Conservation (phyloP, 2,113 vertebrate genomes). For the Gasterosteus nipponicus region DNA sequence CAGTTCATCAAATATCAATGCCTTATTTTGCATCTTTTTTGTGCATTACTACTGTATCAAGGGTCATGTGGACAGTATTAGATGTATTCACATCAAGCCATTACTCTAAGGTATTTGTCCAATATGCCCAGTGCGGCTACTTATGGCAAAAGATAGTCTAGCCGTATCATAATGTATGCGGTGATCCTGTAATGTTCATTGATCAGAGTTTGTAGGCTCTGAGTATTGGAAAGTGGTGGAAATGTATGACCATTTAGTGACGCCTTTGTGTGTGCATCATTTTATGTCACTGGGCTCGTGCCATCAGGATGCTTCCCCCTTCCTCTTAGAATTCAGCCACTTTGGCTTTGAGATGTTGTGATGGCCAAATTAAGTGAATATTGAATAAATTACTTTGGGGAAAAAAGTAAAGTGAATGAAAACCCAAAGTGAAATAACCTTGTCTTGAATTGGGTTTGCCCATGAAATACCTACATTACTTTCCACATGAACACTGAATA, state of each 20-base stretch:
- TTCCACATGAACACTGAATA: not conserved
- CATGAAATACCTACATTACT: not conserved
- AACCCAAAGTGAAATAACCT: slow-evolving; percentile 28
- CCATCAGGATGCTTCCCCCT: slow-evolving; percentile 1
- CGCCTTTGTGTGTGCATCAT: slow-evolving; percentile 22
- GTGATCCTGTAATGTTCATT: slow-evolving; percentile 15
- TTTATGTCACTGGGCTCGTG: slow-evolving; percentile 2
- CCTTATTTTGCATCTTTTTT: slow-evolving; percentile 17
- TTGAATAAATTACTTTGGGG: slow-evolving; percentile 8
- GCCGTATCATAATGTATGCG: slow-evolving; percentile 1
- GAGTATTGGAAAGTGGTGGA: slow-evolving; percentile 17
- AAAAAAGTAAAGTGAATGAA: slow-evolving; percentile 4
- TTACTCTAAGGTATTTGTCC: slow-evolving; percentile 10
- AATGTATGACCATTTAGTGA: slow-evolving; percentile 49
- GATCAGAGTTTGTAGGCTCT: slow-evolving; percentile 14
- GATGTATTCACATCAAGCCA: slow-evolving; percentile 37
- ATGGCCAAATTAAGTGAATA: slow-evolving; percentile 6
- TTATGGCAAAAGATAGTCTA: not conserved
- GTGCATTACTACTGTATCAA: not conserved
- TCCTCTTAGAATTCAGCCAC: not conserved
- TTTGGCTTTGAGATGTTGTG: not conserved
- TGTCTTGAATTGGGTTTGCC: not conserved
- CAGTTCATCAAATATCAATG: slow-evolving; percentile 36
- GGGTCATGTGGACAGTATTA: not conserved
- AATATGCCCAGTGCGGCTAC: slow-evolving; percentile 15